Percentiles rank a stretch among this genome's conserved stretches.
Evolutionary conservation across 1,140 invertebrate genomes (phyloP).

Genomic region (Whitmania pigra): DNA sequence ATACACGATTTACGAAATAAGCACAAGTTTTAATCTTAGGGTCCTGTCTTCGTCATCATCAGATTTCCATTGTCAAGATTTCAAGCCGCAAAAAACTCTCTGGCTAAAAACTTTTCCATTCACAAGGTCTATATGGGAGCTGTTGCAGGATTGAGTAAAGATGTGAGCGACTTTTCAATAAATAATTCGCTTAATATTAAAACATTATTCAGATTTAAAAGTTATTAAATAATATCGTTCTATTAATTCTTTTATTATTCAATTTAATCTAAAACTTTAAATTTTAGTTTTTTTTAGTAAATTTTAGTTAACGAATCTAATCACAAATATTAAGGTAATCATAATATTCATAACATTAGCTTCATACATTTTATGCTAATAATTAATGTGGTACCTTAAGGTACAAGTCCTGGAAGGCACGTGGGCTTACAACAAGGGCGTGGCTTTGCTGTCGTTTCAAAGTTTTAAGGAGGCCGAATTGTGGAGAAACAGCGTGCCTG

Average conservation of each 20-base stretch:
- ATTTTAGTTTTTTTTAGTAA: too few species aligned
- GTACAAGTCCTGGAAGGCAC: slow-evolving; percentile 10
- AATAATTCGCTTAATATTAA: too few species aligned
- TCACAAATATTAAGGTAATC: too few species aligned
- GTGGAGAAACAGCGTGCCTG: slow-evolving; percentile 18
- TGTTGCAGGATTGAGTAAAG: slow-evolving; percentile 14
- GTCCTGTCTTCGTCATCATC: slow-evolving; percentile 17
- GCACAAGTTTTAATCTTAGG: neutral
- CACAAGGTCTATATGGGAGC: slow-evolving; percentile 19
- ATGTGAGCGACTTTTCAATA: neutral
- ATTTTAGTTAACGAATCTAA: too few species aligned
- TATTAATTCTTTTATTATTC: too few species aligned
- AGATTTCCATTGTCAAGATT: slow-evolving; percentile 15
- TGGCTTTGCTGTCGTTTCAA: slow-evolving; percentile 14
- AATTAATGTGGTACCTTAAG: neutral
- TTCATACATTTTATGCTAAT: too few species aligned
- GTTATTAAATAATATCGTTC: too few species aligned
- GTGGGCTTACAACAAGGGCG: slow-evolving; percentile 11
- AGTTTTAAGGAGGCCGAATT: slow-evolving; percentile 12
- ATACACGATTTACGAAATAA: too few species aligned
- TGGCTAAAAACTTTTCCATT: slow-evolving; percentile 20
- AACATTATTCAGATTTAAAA: too few species aligned
- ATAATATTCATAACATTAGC: too few species aligned
- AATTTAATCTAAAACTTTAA: too few species aligned
- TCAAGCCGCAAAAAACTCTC: slow-evolving; percentile 19